Conservation (phyloP, 1,140 invertebrate species). For the Zaprionus taronus region DNA sequence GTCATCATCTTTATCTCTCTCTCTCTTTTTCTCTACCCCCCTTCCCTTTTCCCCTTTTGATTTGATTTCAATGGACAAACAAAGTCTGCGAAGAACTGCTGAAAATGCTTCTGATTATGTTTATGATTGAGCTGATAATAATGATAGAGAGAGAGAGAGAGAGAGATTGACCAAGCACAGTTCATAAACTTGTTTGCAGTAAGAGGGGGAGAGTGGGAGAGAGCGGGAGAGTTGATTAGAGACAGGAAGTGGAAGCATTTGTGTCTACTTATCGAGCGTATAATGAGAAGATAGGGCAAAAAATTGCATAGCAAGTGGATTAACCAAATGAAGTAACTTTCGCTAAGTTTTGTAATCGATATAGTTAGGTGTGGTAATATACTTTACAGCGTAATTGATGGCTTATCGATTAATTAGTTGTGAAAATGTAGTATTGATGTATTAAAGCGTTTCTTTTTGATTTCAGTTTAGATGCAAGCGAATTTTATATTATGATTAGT, state of each 20-base stretch:
- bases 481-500: too few species aligned
- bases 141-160: conserved; percentile 19
- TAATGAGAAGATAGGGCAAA: background rate
- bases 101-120: conserved; percentile 23
- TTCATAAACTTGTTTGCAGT: conserved; percentile 18
- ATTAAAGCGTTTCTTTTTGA: too few species aligned
- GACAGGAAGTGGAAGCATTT: conserved; percentile 13
- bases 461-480: too few species aligned
- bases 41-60: background rate
- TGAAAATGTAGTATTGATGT: background rate
- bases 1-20: background rate
- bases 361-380: background rate
- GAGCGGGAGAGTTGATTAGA: conserved; percentile 23
- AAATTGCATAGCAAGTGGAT: background rate
- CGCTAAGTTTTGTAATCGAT: background rate
- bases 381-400: background rate
- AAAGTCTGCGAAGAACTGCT: background rate
- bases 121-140: conserved; percentile 30
- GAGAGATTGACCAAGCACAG: background rate
- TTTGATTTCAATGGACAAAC: conserved; percentile 19
- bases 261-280: background rate
- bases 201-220: background rate
- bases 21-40: background rate
- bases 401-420: background rate
- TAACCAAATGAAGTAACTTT: background rate